Conservation (phyloP, 2,888 invertebrate genomes). For the Agonopterix subpropinquella region DNA sequence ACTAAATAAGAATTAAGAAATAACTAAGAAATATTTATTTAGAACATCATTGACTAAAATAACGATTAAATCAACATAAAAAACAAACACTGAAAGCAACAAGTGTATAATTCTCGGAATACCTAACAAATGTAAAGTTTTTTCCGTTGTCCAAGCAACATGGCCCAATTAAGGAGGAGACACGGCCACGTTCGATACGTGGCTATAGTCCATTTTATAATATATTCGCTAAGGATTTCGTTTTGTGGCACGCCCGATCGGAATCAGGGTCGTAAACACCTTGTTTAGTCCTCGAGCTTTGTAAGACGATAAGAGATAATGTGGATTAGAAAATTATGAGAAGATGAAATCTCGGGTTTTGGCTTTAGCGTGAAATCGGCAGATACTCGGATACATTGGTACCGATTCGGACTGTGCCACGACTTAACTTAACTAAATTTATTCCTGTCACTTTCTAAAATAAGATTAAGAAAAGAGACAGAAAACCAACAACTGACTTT, state of each 20-base stretch:
- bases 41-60: too few relatives aligned
- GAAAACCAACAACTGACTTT: too few relatives aligned
- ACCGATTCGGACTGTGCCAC: too few relatives aligned
- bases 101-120: slow-evolving; percentile 71
- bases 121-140: slow-evolving; percentile 72
- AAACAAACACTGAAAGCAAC: slow-evolving; percentile 32
- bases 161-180: slow-evolving; percentile 68
- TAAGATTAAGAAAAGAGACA: too few relatives aligned
- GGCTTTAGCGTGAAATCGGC: background rate
- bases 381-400: too few relatives aligned
- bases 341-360: slow-evolving; percentile 16
- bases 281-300: slow-evolving; percentile 50
- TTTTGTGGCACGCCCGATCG: slow-evolving; percentile 58
- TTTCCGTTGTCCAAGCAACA: slow-evolving; percentile 58
- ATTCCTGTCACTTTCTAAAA: too few relatives aligned
- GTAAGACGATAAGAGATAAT: slow-evolving; percentile 45
- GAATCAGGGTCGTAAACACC: slow-evolving; percentile 71
- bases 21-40: too few relatives aligned
- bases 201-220: slow-evolving; percentile 48
- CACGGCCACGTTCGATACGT: slow-evolving; percentile 20
- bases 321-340: slow-evolving; percentile 27
- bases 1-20: too few relatives aligned
- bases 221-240: slow-evolving; percentile 66
- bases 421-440: too few relatives aligned
- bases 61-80: too few relatives aligned